Percentiles rank a stretch among this genome's conserved stretches.
Conservation (phyloP, 2,888 invertebrate species). For the Himalopsyche tibetana region DNA sequence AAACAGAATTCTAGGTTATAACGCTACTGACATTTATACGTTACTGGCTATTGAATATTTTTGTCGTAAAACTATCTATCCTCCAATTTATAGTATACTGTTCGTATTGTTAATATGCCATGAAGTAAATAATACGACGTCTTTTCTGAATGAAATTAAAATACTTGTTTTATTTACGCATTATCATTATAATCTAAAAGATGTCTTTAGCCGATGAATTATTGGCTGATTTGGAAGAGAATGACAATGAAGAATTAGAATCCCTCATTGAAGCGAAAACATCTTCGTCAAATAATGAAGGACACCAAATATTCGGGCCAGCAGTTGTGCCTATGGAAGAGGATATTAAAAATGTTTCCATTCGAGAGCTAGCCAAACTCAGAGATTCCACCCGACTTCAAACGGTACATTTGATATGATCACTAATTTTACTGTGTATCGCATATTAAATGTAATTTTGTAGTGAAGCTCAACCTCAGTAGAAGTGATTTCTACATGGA, state of each 20-base stretch:
- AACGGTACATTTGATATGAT: constrained; percentile 46
- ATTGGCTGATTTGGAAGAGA: constrained; percentile 97
- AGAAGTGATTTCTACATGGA: no score
- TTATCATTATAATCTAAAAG: constrained; percentile 63
- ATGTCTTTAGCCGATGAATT: constrained; percentile 99
- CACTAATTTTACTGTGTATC: neutral
- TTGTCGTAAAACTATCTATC: no score
- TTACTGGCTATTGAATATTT: neutral
- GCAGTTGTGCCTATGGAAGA: constrained; percentile 77
- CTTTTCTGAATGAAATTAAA: no score
- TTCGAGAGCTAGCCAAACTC: constrained; percentile 92
- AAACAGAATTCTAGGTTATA: neutral
- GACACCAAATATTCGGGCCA: constrained; percentile 68
- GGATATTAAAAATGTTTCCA: constrained; percentile 83
- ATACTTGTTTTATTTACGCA: no score
- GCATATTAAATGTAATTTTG: neutral
- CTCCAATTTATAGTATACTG: no score
- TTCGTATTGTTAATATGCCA: no score
- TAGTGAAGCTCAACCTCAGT: neutral
- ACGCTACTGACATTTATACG: neutral
- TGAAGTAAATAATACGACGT: no score
- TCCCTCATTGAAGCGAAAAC: constrained; percentile 77
- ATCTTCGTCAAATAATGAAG: constrained; percentile 70
- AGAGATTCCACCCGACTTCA: constrained; percentile 86
- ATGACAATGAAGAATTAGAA: constrained; percentile 84